Evolutionary conservation across 2,113 vertebrate species (phyloP).

Genomic region (Chrysochloris asiatica): DNA sequence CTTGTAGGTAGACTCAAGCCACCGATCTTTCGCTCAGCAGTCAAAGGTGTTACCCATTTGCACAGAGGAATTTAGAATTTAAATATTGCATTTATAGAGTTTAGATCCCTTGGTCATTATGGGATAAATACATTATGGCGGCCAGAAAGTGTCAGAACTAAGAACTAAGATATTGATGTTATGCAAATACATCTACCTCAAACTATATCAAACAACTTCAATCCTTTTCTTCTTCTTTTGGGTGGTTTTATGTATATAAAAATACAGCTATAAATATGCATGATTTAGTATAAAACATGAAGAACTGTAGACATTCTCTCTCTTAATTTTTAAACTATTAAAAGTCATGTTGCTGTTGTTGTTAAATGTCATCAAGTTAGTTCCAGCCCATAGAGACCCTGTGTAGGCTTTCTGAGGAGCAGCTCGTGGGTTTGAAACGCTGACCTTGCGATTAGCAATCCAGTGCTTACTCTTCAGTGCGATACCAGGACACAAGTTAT

Average conservation of each 20-base stretch:
- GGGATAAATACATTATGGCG: too few species aligned
- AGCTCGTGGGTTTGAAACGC: too few species aligned
- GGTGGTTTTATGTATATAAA: not conserved
- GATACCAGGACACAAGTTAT: too few species aligned
- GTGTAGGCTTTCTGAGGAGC: too few species aligned
- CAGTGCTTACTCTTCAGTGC: too few species aligned
- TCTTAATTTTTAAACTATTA: not conserved
- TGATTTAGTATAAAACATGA: not conserved
- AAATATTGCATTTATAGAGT: not conserved
- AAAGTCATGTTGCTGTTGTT: not conserved
- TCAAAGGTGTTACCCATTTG: not conserved
- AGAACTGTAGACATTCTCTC: not conserved
- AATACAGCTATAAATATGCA: not conserved
- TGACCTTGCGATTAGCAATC: too few species aligned
- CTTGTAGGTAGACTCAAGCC: not conserved
- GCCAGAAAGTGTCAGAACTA: not conserved
- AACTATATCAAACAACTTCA: not conserved
- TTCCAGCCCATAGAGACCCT: too few species aligned
- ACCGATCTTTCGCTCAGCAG: not conserved
- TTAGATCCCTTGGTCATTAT: not conserved
- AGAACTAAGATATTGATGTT: not conserved
- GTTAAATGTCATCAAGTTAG: too few species aligned
- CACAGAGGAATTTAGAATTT: not conserved
- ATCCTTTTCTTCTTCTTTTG: not conserved
- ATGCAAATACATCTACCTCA: not conserved